Evolutionary conservation across 2,797 vertebrate species (phyloP), one percentile per base, ranked within the genome.

Genomic region (Lithobates sylvaticus): DNA sequence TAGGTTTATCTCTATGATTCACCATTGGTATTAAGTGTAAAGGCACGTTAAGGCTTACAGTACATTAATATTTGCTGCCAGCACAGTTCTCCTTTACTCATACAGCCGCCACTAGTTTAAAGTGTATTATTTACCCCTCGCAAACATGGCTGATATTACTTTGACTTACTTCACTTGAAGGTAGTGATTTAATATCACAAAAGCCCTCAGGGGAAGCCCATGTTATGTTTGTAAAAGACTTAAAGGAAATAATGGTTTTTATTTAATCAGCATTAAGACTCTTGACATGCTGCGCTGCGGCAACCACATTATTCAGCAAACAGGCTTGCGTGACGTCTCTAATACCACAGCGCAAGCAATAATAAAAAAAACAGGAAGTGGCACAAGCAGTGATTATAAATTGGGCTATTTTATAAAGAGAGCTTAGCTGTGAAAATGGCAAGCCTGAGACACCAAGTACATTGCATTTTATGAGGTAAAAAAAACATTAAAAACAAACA

Each of bases 221-320:
- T 32, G 27, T 71, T 67, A 85, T 50, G 50, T 72, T 78, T 78
- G 83, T 72, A 78, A 72, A 84, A 58, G 69, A 79, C 50, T 84
- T 78, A 68, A 81, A 75, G 70, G n/a, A 85, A 85, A 80, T 85
- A 47, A 80, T 69, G 61, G 58, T 74, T 80, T 85, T 80, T 80
- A 80, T 85, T 80, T 81, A 85, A 80, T 85, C 84, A 85, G 71
- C 70, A 74, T 81, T 81, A 75, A 78, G 76, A 64, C 74, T 27
- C 26, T 26, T 65, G 77, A 73, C 84, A 75, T 32, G 42, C 58
- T 39, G 69, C 7, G 77, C 58, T 36, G 70, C 3, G 50, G 77
- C 32, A 76, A 81, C 32, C 50, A 75, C 34, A 85, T 85, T 80
- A 69, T 76, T 70, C 78, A 61, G 70, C 58, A 85, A 75, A 81